A percentile compares a stretch with the other conserved stretches of the same genome.
These are phyloP conservation scores for Silurus aristotelis DNA, from an alignment of 2,797 vertebrate genomes.

Conservation along the genomic window DNA sequence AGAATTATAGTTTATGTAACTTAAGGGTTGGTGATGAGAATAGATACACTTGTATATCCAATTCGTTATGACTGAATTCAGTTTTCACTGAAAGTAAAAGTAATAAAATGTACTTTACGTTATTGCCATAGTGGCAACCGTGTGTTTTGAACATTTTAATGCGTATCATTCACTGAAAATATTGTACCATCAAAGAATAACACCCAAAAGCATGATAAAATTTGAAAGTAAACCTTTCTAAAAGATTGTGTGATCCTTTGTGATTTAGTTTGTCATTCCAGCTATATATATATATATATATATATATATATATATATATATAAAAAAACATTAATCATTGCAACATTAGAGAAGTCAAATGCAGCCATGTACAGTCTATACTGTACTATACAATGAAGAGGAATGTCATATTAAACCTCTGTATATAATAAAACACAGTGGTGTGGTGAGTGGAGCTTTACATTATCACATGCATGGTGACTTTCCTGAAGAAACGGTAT, in stretches of 20 bases:
- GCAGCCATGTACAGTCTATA: not conserved
- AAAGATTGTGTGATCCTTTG: no score
- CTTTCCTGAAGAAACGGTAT: not conserved
- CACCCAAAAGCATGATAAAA: not conserved
- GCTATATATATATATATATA: no score
- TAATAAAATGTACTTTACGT: not conserved
- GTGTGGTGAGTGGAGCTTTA: not conserved
- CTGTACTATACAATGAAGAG: not conserved
- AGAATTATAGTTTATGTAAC: conserved; percentile 18
- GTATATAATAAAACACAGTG: not conserved
- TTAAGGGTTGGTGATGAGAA: not conserved
- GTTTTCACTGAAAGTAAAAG: not conserved
- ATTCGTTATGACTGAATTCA: not conserved
- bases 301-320: no score
- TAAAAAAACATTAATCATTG: not conserved
- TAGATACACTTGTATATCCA: not conserved
- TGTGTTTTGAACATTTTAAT: not conserved
- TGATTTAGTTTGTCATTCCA: no score
- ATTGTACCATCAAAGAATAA: not conserved
- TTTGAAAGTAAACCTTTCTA: not conserved
- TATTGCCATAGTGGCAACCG: not conserved
- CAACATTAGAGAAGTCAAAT: not conserved
- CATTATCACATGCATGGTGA: not conserved
- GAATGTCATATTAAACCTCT: not conserved
- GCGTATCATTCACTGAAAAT: not conserved